A percentile compares a stretch with the other conserved stretches of the same genome.
These are phyloP conservation scores for Hermaeophaga mercurialis DNA, from an alignment of 2,888 invertebrate species.

Conservation along the genomic window DNA sequence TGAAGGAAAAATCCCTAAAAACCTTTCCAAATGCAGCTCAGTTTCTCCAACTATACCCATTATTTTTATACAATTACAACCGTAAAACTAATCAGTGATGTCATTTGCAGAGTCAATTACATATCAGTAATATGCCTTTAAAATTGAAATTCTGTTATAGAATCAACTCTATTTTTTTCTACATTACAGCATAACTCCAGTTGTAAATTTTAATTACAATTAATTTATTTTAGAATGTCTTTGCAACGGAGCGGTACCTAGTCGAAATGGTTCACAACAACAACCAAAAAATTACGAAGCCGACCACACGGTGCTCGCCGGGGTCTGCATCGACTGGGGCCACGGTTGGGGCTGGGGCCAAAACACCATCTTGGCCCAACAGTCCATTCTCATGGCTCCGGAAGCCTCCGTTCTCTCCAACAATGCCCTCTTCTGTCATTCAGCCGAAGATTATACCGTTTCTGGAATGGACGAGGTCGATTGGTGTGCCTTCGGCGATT, in stretches of 20 bases:
- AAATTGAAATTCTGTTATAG: no score
- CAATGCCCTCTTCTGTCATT: slow-evolving; percentile 61
- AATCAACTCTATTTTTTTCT: no score
- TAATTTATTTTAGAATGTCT: slow-evolving; percentile 14
- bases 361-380: slow-evolving; percentile 31
- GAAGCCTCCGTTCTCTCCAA: slow-evolving; percentile 64
- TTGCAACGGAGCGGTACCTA: slow-evolving; percentile 32
- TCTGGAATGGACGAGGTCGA: slow-evolving; percentile 75
- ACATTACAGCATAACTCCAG: no score
- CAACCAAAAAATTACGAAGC: slow-evolving; percentile 40
- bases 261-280: slow-evolving; percentile 34
- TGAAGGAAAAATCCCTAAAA: no score
- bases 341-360: slow-evolving; percentile 80
- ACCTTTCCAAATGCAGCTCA: no score
- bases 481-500: slow-evolving; percentile 64
- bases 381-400: slow-evolving; percentile 13
- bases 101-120: no score
- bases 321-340: slow-evolving; percentile 64
- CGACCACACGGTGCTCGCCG: slow-evolving; percentile 54
- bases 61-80: no score
- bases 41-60: no score
- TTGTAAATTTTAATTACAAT: no score
- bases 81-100: no score
- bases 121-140: no score
- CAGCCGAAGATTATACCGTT: slow-evolving; percentile 59